phyloP scores from a whole-genome alignment of 2,888 invertebrate species.

The Ethmia dodecea region DNA sequence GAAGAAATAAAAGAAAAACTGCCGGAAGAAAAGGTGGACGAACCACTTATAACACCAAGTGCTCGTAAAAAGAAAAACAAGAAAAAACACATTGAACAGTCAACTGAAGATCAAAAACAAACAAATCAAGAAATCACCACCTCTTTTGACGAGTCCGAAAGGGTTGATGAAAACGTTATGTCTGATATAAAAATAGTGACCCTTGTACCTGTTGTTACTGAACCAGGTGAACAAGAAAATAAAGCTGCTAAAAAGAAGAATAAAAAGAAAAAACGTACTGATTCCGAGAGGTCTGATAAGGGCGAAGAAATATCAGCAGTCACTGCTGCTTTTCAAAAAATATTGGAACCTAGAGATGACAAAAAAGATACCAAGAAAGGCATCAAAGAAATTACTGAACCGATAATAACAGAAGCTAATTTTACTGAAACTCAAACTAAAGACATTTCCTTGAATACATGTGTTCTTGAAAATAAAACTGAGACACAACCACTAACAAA shows the following conservation, averaged over 20 bases:
- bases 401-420: constrained; percentile 2
- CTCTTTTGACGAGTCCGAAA: constrained; percentile 5
- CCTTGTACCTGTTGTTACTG: constrained; percentile 4
- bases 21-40: constrained; percentile 10
- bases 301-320: constrained; percentile 41
- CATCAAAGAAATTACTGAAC: neutral
- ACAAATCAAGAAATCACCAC: constrained; percentile 9
- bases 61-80: constrained; percentile 63
- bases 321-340: constrained; percentile 46
- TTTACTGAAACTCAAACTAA: neutral
- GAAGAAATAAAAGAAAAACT: constrained; percentile 16
- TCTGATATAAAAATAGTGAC: constrained; percentile 11
- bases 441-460: neutral
- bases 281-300: constrained; percentile 56
- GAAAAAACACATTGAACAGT: constrained; percentile 31
- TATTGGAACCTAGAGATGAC: constrained; percentile 31
- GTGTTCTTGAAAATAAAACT: neutral
- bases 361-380: constrained; percentile 10
- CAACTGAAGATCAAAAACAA: constrained; percentile 4
- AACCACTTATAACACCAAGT: constrained; percentile 29
- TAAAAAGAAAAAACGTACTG: constrained; percentile 57
- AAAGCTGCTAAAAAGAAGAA: constrained; percentile 51
- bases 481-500: neutral
- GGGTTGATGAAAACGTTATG: constrained; percentile 9
- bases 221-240: constrained; percentile 28